Conservation (phyloP, 2,797 vertebrate species). For the Channa striata region DNA sequence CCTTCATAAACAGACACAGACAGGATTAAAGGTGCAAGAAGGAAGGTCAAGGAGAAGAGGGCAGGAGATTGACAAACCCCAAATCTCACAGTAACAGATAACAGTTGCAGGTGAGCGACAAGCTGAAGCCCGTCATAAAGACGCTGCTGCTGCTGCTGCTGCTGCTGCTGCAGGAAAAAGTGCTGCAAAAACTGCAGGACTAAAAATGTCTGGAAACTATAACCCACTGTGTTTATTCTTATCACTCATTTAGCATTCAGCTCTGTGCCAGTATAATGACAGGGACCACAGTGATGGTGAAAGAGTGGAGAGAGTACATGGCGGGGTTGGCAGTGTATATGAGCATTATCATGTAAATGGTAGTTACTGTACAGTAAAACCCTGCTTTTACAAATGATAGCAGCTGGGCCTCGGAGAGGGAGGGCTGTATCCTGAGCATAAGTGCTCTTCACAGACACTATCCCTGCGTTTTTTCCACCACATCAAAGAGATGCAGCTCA, state of each 20-base stretch:
- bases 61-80: slow-evolving; percentile 60
- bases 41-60: slow-evolving; percentile 70
- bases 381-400: slow-evolving; percentile 63
- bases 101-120: slow-evolving; percentile 51
- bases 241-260: slow-evolving; percentile 38
- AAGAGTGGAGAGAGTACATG: slow-evolving; percentile 20
- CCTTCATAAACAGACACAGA: slow-evolving; percentile 82
- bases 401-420: slow-evolving; percentile 40
- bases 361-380: slow-evolving; percentile 61
- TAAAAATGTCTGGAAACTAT: slow-evolving; percentile 26
- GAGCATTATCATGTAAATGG: slow-evolving; percentile 69
- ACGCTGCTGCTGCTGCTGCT: slow-evolving; percentile 29
- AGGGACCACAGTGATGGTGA: slow-evolving; percentile 26
- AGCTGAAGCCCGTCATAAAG: slow-evolving; percentile 44
- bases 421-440: slow-evolving; percentile 52
- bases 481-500: slow-evolving; percentile 66
- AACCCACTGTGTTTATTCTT: slow-evolving; percentile 33
- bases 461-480: slow-evolving; percentile 64
- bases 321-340: slow-evolving; percentile 37
- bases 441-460: slow-evolving; percentile 71
- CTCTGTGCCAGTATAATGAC: slow-evolving; percentile 35
- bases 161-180: slow-evolving; percentile 26
- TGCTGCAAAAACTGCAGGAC: neutral
- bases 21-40: slow-evolving; percentile 79
- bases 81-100: slow-evolving; percentile 71